Percentiles rank a stretch among this genome's conserved stretches.
Evolutionary conservation across 2,113 vertebrate species (phyloP).

Genomic region (Xyrauchen texanus): DNA sequence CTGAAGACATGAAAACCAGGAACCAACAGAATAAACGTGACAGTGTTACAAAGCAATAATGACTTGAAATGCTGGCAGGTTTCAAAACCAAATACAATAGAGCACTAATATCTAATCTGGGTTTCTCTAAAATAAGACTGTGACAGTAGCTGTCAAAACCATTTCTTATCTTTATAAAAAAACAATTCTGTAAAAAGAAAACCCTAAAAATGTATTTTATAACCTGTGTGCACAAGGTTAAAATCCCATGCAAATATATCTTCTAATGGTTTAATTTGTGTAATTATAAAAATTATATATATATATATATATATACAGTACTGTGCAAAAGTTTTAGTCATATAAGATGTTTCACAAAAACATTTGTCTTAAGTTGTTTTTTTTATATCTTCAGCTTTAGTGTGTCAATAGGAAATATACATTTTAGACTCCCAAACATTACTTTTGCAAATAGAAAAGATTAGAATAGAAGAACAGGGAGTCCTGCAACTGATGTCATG

Average conservation of each 20-base stretch:
- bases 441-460: no score
- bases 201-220: neutral
- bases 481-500: no score
- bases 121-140: neutral
- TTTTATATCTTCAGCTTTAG: no score
- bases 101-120: neutral
- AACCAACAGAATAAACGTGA: no score
- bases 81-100: conserved; percentile 55
- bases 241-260: neutral
- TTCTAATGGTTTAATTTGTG: neutral
- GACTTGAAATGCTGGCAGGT: conserved; percentile 50
- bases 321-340: no score
- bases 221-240: neutral
- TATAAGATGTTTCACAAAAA: no score
- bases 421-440: no score
- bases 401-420: no score
- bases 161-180: neutral
- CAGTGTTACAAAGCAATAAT: conserved; percentile 57
- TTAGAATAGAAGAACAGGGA: no score
- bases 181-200: no score
- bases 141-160: neutral
- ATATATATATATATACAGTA: neutral
- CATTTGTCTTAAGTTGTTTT: no score
- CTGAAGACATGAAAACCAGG: no score
- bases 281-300: neutral